Percentiles rank a stretch among this genome's conserved stretches.
Conservation (phyloP, 1,140 invertebrate species). For the Campoletis sonorensis region DNA sequence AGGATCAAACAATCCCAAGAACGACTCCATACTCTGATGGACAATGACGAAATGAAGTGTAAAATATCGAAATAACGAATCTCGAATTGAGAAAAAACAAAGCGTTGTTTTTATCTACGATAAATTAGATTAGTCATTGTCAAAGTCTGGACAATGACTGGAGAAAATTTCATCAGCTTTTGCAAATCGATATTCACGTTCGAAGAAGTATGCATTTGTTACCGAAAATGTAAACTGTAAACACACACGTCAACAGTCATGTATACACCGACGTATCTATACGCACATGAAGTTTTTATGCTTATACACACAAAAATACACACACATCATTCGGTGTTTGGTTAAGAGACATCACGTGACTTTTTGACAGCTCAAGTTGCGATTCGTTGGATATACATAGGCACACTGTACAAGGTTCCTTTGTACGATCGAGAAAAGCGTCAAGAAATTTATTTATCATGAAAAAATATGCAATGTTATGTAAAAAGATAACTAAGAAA, state of each 20-base stretch:
- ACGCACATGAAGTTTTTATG: neutral
- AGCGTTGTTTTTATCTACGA: too few species aligned
- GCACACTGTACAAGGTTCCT: neutral
- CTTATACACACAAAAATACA: neutral
- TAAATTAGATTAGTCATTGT: too few species aligned
- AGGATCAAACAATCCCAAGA: conserved; percentile 88
- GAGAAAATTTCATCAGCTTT: conserved; percentile 42
- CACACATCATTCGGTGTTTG: neutral
- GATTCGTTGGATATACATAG: conserved; percentile 11
- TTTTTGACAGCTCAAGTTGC: conserved; percentile 33
- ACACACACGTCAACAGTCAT: neutral
- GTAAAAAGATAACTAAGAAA: too few species aligned
- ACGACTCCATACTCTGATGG: conserved; percentile 82
- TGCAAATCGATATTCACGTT: neutral
- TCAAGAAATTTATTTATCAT: too few species aligned
- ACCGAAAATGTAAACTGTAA: conserved; percentile 29
- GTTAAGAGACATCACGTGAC: conserved; percentile 24
- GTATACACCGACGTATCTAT: neutral
- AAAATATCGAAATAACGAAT: neutral
- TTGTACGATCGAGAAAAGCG: neutral
- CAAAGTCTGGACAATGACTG: neutral
- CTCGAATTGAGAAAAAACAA: neutral
- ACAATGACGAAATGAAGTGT: conserved; percentile 30
- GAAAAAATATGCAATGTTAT: neutral
- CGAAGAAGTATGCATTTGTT: conserved; percentile 27